These are phyloP conservation scores for Lasaia peninsularis DNA, from an alignment of 1,140 invertebrate species.

Conservation along the genomic window DNA sequence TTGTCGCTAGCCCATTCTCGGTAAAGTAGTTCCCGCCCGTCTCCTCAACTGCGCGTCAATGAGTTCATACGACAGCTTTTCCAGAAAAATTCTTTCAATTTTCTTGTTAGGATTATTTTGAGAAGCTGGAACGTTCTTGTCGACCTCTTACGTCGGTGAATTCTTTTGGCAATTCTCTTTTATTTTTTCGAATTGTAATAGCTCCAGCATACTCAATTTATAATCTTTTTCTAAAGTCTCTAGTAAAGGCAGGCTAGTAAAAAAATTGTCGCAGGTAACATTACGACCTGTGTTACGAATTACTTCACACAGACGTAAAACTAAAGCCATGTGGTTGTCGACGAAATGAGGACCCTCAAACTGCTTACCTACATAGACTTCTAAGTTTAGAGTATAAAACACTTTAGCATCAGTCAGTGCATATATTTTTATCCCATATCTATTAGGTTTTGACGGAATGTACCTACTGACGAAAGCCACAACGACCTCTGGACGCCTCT, in stretches of 20 bases:
- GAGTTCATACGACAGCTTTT: conserved; percentile 18
- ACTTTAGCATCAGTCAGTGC: conserved; percentile 15
- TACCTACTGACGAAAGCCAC: conserved; percentile 1
- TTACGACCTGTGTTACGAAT: conserved; percentile 17
- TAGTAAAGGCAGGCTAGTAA: conserved; percentile 8
- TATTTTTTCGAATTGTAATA: conserved; percentile 18
- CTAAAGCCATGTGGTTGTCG: too few relatives aligned
- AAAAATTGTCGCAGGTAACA: conserved; percentile 15
- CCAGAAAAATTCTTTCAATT: conserved; percentile 15
- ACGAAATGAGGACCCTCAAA: too few relatives aligned
- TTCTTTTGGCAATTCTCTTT: conserved; percentile 21
- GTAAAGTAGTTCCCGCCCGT: conserved; percentile 13
- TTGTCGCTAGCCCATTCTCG: too few relatives aligned
- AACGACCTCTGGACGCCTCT: conserved; percentile 12
- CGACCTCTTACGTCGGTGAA: conserved; percentile 25
- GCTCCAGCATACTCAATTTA: not conserved
- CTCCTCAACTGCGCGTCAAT: conserved; percentile 14
- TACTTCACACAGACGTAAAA: too few relatives aligned
- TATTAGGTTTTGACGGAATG: conserved; percentile 17
- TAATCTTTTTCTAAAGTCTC: not conserved
- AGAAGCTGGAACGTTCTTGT: too few relatives aligned
- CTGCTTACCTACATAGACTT: too few relatives aligned
- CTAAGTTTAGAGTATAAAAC: too few relatives aligned
- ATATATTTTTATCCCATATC: conserved; percentile 23
- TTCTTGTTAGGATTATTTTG: conserved; percentile 18